Evolutionary conservation across 2,888 invertebrate species (phyloP).

Genomic region (Chaitophorus viminalis): DNA sequence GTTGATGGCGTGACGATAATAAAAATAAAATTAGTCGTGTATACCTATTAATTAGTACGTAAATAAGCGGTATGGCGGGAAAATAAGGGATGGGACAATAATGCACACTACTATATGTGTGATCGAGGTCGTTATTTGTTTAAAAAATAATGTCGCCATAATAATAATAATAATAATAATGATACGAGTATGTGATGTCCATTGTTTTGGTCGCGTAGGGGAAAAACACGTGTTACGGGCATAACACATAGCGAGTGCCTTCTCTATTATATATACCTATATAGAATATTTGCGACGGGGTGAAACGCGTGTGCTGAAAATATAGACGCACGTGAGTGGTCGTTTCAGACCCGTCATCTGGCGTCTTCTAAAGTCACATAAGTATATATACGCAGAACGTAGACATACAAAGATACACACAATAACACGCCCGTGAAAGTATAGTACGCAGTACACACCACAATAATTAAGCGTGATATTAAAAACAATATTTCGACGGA

Average conservation of each 20-base stretch:
- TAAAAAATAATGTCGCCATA: background rate
- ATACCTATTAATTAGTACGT: background rate
- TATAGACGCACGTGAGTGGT: background rate
- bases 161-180: background rate
- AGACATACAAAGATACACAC: background rate
- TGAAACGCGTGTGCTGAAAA: background rate
- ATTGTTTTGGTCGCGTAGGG: background rate
- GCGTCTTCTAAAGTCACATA: constrained; percentile 25
- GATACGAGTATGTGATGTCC: background rate
- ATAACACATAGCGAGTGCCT: background rate
- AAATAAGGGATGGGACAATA: background rate
- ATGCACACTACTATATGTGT: background rate
- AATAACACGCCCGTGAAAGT: too few species aligned
- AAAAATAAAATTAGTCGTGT: background rate
- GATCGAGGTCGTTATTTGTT: background rate
- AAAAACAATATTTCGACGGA: constrained; percentile 35
- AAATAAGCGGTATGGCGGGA: background rate
- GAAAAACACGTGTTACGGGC: background rate
- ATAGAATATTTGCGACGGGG: too few species aligned
- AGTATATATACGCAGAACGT: background rate
- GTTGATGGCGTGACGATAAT: background rate
- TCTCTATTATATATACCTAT: too few species aligned
- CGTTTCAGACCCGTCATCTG: constrained; percentile 18
- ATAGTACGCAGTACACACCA: too few species aligned
- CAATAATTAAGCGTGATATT: constrained; percentile 22